Conservation (phyloP, 2,888 invertebrate species). For the Leptinotarsa haldemani region DNA sequence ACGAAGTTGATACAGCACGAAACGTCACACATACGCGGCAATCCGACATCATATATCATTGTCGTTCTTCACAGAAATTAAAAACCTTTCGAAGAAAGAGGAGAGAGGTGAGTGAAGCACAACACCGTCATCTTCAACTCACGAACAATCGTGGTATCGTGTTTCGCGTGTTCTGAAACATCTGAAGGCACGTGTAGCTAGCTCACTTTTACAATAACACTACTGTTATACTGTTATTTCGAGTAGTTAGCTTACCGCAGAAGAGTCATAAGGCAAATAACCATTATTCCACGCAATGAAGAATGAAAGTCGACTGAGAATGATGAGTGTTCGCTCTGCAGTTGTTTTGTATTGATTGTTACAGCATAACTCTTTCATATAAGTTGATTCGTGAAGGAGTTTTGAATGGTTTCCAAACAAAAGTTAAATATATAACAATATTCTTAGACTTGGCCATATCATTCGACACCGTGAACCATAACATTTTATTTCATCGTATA, state of each 20-base stretch:
- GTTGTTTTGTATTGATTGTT: not conserved
- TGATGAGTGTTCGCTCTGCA: not conserved
- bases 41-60: slow-evolving; percentile 33
- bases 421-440: no score
- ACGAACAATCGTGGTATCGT: slow-evolving; percentile 60
- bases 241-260: slow-evolving; percentile 45
- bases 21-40: slow-evolving; percentile 13
- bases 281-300: slow-evolving; percentile 11
- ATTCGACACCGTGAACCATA: no score
- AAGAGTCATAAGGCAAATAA: slow-evolving; percentile 45
- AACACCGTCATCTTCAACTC: slow-evolving; percentile 52
- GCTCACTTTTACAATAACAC: slow-evolving; percentile 48
- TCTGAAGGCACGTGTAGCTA: slow-evolving; percentile 58
- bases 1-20: slow-evolving; percentile 9
- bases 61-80: slow-evolving; percentile 49
- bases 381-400: not conserved
- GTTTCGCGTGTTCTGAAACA: slow-evolving; percentile 57
- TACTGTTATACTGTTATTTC: slow-evolving; percentile 54
- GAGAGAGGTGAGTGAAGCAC: slow-evolving; percentile 44
- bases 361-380: not conserved
- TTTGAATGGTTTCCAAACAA: no score
- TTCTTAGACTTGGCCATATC: no score
- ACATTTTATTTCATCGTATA: no score
- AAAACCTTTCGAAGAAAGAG: slow-evolving; percentile 42
- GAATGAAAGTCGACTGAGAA: slow-evolving; percentile 5